phyloP scores from a whole-genome alignment of 1,140 invertebrate genomes.

The Drosophila sucinea region DNA sequence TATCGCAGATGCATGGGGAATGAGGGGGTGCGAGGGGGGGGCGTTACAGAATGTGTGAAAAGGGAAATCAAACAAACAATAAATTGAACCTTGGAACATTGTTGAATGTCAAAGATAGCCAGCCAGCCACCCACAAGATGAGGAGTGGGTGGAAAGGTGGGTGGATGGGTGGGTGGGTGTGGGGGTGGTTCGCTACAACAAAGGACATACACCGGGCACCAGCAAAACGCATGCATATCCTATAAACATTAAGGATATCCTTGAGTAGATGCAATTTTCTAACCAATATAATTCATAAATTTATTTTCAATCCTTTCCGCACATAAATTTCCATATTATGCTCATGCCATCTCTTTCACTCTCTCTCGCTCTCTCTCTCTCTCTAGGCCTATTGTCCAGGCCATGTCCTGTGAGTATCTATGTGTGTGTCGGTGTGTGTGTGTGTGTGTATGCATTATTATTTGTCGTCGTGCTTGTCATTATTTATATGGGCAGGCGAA shows the following conservation, averaged over 20 bases:
- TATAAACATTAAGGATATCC: conserved; percentile 81
- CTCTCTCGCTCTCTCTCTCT: conserved; percentile 41
- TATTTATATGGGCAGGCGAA: conserved; percentile 81
- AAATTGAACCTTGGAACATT: conserved; percentile 73
- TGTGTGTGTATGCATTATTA: conserved; percentile 72
- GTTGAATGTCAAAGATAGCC: conserved; percentile 59
- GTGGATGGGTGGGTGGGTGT: background rate
- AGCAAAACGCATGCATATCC: conserved; percentile 70
- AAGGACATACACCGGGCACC: conserved; percentile 49
- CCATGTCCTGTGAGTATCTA: conserved; percentile 22
- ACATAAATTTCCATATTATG: conserved; percentile 83
- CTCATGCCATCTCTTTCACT: conserved; percentile 13
- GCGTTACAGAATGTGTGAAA: conserved; percentile 30
- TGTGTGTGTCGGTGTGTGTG: conserved; percentile 26
- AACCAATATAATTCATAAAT: conserved; percentile 83
- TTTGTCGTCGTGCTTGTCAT: conserved; percentile 83
- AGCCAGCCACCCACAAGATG: background rate
- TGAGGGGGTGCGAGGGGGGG: background rate
- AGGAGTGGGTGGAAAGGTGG: background rate
- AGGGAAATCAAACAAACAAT: conserved; percentile 80
- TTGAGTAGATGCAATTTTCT: conserved; percentile 83
- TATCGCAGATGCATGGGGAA: conserved; percentile 62
- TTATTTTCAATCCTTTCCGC: conserved; percentile 83
- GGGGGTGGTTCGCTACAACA: background rate
- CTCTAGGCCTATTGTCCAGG: conserved; percentile 64